Percentiles rank a stretch among this genome's conserved stretches.
Conservation (phyloP, 2,113 vertebrate species). For the Hepsetus odoe region DNA sequence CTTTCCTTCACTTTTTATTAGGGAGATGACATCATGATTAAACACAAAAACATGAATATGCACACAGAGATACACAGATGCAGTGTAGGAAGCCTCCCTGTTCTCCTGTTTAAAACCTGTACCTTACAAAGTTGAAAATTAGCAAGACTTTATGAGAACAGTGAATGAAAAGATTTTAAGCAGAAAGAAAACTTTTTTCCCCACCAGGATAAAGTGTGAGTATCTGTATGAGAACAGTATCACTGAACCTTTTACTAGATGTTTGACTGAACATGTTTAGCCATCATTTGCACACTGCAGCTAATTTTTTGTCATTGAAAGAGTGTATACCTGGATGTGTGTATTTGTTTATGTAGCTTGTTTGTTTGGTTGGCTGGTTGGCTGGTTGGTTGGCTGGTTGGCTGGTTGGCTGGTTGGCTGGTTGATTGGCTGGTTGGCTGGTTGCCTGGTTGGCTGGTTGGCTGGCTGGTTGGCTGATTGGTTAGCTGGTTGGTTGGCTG, state of each 20-base stretch:
- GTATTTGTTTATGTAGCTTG: constrained; percentile 35
- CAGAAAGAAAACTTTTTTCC: background rate
- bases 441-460: no score
- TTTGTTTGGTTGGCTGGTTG: no score
- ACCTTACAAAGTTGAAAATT: constrained; percentile 67
- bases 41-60: constrained; percentile 62
- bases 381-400: no score
- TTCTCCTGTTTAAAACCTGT: background rate
- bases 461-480: no score
- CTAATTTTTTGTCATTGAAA: constrained; percentile 18
- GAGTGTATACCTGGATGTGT: constrained; percentile 20
- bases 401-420: no score
- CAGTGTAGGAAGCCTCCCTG: no score
- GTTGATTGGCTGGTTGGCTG: no score
- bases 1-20: constrained; percentile 99
- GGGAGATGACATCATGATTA: constrained; percentile 99
- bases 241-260: constrained; percentile 33
- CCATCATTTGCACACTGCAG: constrained; percentile 43
- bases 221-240: constrained; percentile 5
- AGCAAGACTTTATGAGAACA: constrained; percentile 86
- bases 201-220: constrained; percentile 12
- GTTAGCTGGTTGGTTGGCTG: no score
- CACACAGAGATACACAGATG: background rate
- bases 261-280: constrained; percentile 28
- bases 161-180: background rate